Base-by-base conservation (phyloP, 1,140 invertebrate genomes). In the Drosophila serrata region DNA sequence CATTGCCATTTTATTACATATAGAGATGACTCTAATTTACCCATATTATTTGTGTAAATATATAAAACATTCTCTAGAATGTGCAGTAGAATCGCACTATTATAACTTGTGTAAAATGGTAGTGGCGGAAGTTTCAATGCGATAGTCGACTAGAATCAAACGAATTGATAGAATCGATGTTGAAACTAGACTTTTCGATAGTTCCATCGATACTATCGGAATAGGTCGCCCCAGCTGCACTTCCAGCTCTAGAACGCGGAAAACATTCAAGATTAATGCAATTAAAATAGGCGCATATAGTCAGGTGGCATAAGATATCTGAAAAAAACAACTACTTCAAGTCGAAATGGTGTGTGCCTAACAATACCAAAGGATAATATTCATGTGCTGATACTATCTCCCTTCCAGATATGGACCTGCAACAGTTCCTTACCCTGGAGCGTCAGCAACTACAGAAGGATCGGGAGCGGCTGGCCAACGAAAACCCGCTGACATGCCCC, bases 371-470 rank as follows among this genome's bases (percentile, higher is more conserved):
- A n/a, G n/a, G 2, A 67, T 9, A 7, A n/a, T n/a, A 6, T 22
- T 29, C 15, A 22, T 5, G n/a, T 12, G 11, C 15, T 43, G 29
- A 5, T 13, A 19, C 13, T n/a, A 6, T 15, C 27, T 15, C 12
- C 11, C 13, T 27, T 67, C 4, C 31, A 43, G 75, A 49, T 8
- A 90, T 88, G 85, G 85, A 88, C 42, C 48, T 88, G 27, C 77
- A 88, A 33, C 43, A 90, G 61, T 88, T 88, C 56, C 64, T 88
- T 42, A 58, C 43, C 2, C 11, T 85, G 63, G 81, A 88, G 24
- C 85, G 85, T 15, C 64, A 81, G 45, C 85, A 88, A 67, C 24
- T 90, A 29, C 62, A 90, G 13, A 43, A 51, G 39, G 85, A 88
- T 12, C 81, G 85, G 3, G 58, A 85, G 31, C 78, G 85, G 6